Evolutionary conservation across 2,797 vertebrate genomes (phyloP).

Genomic region (Syngnathus acus): DNA sequence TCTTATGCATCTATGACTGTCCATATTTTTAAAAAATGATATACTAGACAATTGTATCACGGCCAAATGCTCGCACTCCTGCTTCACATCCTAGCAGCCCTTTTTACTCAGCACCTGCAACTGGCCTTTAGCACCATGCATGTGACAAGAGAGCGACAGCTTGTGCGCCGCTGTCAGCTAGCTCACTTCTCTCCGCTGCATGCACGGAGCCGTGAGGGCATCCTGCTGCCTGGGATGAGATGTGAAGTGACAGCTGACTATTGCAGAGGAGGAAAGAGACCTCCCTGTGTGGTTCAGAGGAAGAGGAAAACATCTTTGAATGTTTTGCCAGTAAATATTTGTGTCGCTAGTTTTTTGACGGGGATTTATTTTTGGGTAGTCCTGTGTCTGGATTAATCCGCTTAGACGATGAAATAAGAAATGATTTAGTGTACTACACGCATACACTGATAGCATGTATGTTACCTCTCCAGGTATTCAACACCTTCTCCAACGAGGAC

Average conservation of each 20-base stretch:
- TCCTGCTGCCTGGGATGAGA: conserved; percentile 25
- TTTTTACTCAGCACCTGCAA: conserved; percentile 7
- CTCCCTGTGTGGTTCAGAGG: conserved; percentile 13
- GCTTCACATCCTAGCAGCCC: not conserved
- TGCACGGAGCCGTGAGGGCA: conserved; percentile 26
- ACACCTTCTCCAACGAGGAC: conserved; percentile 96
- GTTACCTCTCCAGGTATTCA: conserved; percentile 80
- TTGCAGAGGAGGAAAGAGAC: conserved; percentile 30
- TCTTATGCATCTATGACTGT: no score
- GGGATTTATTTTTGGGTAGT: not conserved
- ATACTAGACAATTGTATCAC: not conserved
- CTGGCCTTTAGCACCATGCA: conserved; percentile 16
- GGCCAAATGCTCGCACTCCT: not conserved
- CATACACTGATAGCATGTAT: not conserved
- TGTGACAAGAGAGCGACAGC: conserved; percentile 17
- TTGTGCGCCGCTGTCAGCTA: conserved; percentile 7
- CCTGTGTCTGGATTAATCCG: not conserved
- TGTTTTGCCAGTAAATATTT: conserved; percentile 9
- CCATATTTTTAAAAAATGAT: no score
- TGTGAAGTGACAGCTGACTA: conserved; percentile 46
- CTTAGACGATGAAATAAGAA: not conserved
- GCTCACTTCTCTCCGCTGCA: conserved; percentile 6
- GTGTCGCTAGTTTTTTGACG: conserved; percentile 11
- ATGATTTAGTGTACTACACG: not conserved
- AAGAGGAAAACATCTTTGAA: conserved; percentile 11